Evolutionary conservation across 2,113 vertebrate species (phyloP).

Genomic region (western clawed frog (Xenopus tropicalis)): UCB_Xtro_10.0 CM004444.2:142801501-142802000

Average conservation of each 20-base stretch:
- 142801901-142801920: not conserved
- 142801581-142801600: not conserved
- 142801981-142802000: not conserved
- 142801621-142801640: slow-evolving; percentile 19
- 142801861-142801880: slow-evolving; percentile 20
- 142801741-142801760: slow-evolving; percentile 24
- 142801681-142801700: slow-evolving; percentile 2
- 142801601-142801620: slow-evolving; percentile 1
- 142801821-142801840: slow-evolving; percentile 46
- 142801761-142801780: slow-evolving; percentile 38
- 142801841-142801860: slow-evolving; percentile 16
- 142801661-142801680: slow-evolving; percentile 40
- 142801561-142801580: slow-evolving; percentile 10
- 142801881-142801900: not conserved
- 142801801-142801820: slow-evolving; percentile 45
- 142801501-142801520: no score
- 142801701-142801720: slow-evolving; percentile 5
- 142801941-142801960: slow-evolving; percentile 26
- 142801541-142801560: no score
- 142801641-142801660: slow-evolving; percentile 5
- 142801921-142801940: not conserved
- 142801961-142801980: slow-evolving; percentile 29
- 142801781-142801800: slow-evolving; percentile 42
- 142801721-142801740: slow-evolving; percentile 27
- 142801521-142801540: no score